phyloP scores from a whole-genome alignment of 2,888 invertebrate species.

The Orthosia cruda region DNA sequence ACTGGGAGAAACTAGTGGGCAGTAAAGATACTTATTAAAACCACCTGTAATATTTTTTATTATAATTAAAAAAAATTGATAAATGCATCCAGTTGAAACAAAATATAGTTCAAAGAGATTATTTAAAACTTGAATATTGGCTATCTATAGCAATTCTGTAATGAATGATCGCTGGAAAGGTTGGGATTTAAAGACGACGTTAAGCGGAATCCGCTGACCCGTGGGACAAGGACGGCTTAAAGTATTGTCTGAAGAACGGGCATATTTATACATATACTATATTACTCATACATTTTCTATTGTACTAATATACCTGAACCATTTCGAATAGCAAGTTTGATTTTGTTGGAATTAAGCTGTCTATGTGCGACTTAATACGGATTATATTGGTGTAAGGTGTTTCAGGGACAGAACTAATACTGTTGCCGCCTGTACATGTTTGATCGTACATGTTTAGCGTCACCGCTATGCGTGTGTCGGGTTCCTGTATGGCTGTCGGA shows the following conservation, averaged over 20 bases:
- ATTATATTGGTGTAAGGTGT: conserved; percentile 23
- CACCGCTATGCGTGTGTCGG: conserved; percentile 35
- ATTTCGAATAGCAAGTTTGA: background rate
- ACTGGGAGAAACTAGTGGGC: too few relatives aligned
- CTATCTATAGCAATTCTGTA: background rate
- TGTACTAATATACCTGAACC: too few relatives aligned
- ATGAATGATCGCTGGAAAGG: conserved; percentile 46
- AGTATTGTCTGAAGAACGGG: conserved; percentile 33
- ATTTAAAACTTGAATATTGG: conserved; percentile 16
- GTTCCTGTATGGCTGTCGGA: conserved; percentile 51
- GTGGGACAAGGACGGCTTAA: conserved; percentile 28
- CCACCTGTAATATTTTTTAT: too few relatives aligned
- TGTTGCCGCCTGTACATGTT: conserved; percentile 26
- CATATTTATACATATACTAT: too few relatives aligned
- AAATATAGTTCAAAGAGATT: conserved; percentile 21
- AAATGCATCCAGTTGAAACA: background rate
- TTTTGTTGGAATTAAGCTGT: conserved; percentile 12
- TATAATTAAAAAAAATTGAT: too few relatives aligned
- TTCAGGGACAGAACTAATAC: conserved; percentile 15
- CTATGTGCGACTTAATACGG: conserved; percentile 19
- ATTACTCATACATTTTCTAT: too few relatives aligned
- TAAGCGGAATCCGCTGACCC: conserved; percentile 17
- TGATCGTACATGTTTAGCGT: conserved; percentile 34
- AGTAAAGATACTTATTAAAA: too few relatives aligned
- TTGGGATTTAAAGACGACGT: conserved; percentile 28